Evolutionary conservation across 1,140 invertebrate species (phyloP).

Genomic region (Drosophila ercepeae): DNA sequence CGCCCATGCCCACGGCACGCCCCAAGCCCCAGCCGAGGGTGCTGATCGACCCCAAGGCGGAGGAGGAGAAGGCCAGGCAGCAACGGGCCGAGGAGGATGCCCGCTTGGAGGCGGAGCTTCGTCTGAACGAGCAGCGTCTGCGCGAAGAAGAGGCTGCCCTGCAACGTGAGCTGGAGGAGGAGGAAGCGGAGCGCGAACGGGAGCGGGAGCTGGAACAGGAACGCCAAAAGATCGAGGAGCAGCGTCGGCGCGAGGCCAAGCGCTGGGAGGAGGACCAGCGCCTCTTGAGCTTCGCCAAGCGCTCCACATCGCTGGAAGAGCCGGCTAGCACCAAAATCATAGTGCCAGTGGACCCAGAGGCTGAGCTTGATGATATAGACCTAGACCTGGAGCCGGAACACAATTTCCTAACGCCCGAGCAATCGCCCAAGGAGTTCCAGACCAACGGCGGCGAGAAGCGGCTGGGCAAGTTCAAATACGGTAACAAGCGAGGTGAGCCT

Average conservation of each 20-base stretch:
- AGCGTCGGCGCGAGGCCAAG: slow-evolving; percentile 62
- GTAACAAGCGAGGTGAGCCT: slow-evolving; percentile 85
- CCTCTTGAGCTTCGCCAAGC: slow-evolving; percentile 68
- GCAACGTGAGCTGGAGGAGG: slow-evolving; percentile 47
- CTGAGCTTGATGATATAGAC: background rate
- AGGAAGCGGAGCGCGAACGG: slow-evolving; percentile 4
- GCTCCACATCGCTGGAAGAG: slow-evolving; percentile 53
- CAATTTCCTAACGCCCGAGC: slow-evolving; percentile 63
- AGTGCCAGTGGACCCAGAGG: background rate
- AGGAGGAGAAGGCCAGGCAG: slow-evolving; percentile 22
- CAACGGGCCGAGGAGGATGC: slow-evolving; percentile 60
- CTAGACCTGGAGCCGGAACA: slow-evolving; percentile 21
- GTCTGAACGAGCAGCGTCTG: slow-evolving; percentile 64
- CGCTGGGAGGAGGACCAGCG: slow-evolving; percentile 70
- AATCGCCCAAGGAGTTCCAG: slow-evolving; percentile 75
- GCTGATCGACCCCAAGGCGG: slow-evolving; percentile 21
- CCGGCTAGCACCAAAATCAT: background rate
- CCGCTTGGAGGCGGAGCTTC: slow-evolving; percentile 58
- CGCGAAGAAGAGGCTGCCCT: slow-evolving; percentile 62
- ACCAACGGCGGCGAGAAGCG: slow-evolving; percentile 76
- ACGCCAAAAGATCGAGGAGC: slow-evolving; percentile 48
- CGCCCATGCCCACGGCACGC: slow-evolving; percentile 18
- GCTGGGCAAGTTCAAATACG: slow-evolving; percentile 84
- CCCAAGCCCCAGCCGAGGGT: slow-evolving; percentile 42
- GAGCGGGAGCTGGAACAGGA: background rate